Evolutionary conservation across 2,797 vertebrate genomes (phyloP).

Genomic region (Rhadinocentrus ornatus): DNA sequence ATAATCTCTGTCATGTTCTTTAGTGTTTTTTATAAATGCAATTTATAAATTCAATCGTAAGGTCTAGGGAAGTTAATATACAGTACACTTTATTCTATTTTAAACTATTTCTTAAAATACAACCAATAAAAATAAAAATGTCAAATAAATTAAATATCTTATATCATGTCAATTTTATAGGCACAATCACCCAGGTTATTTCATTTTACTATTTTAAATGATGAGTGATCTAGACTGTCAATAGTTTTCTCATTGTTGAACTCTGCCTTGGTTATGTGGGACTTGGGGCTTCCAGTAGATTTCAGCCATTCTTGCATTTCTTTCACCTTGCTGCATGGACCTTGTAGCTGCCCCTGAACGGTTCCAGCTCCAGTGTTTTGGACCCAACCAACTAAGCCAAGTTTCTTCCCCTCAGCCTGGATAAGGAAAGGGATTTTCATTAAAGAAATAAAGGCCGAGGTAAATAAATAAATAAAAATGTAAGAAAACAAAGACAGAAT

Average conservation of each 20-base stretch:
- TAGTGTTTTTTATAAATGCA: no score
- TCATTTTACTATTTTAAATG: conserved; percentile 85
- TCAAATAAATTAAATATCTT: conserved; percentile 62
- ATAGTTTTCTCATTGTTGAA: conserved; percentile 90
- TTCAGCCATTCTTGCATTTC: conserved; percentile 92
- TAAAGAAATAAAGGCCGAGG: not conserved
- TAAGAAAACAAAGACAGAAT: not conserved
- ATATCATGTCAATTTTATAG: conserved; percentile 31
- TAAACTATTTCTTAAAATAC: conserved; percentile 1
- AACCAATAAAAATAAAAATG: conserved; percentile 36
- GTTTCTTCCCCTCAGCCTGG: conserved; percentile 88
- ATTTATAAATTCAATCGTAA: conserved; percentile 37
- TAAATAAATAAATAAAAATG: not conserved
- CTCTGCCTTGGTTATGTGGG: conserved; percentile 85
- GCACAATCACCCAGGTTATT: conserved; percentile 39
- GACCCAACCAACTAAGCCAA: conserved; percentile 95
- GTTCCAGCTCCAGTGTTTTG: conserved; percentile 89
- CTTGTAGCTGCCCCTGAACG: conserved; percentile 91
- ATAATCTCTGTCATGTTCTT: not conserved
- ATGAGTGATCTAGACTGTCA: conserved; percentile 79
- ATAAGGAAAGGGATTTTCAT: conserved; percentile 25
- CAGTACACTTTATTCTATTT: conserved; percentile 12
- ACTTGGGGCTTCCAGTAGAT: conserved; percentile 91
- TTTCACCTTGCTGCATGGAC: conserved; percentile 81
- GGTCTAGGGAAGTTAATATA: conserved; percentile 6